Base-by-base conservation (phyloP, 1,140 invertebrate species). In the Spodoptera litura region DNA sequence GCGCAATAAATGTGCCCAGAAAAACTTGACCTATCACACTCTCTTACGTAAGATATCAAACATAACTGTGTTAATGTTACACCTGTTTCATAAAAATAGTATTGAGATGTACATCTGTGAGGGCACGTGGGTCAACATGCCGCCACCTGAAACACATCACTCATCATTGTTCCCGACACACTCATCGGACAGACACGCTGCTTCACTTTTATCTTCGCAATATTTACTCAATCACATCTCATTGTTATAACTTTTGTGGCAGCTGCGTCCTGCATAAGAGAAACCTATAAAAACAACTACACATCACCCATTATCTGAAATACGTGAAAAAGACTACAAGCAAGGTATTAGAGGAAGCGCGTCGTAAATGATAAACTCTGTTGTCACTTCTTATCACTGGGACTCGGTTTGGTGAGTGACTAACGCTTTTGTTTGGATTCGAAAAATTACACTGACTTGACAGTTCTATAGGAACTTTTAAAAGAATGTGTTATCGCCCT, bases 181-280 rank as follows among this genome's bases (percentile, higher is more conserved):
- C 51, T 81, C 80, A 81, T 78, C 80, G 64, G 31, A 12, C 25
- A 81, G 49, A 62, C 75, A 49, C 71, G 75, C 70, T 82, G 80
- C 78, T 84, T 85, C 73, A 76, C 85, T 85, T 85, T 88, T 86
- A 76, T 91, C 85, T 84, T 82, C 53, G 78, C 79, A 80, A 86
- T 90, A 88, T 90, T 91, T 85, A 89, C 77, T 83, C 88, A 44
- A 77, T 85, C 81, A 77, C 78, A 82, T 84, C 78, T 83, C 85
- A 85, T 81, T 81, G 82, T 87, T 85, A 89, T 87, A 70, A 72
- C 78, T 84, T 82, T 81, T 62, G 64, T 61, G 49, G 68, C 85
- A 90, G 86, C 85, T 89, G 88, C 87, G 79, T 78, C 49, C 68
- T 55, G 78, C 70, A 70, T 70, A 82, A 83, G 70, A 72, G 52